Evolutionary conservation across 2,888 invertebrate genomes (phyloP).

Genomic region (Acrobasis repandana): DNA sequence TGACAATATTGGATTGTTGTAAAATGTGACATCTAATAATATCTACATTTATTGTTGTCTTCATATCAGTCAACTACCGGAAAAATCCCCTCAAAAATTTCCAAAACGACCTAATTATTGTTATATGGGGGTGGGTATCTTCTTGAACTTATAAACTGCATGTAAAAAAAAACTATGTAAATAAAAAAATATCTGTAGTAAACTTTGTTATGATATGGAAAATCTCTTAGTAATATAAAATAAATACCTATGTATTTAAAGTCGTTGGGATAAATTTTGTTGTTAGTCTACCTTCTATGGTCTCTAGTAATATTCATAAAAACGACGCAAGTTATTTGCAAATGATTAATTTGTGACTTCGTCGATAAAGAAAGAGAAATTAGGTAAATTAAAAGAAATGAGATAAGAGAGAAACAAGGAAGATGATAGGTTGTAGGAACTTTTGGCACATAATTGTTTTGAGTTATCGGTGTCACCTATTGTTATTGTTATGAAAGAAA

Average conservation of each 20-base stretch:
- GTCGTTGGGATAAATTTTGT: too few species aligned
- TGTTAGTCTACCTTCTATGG: too few species aligned
- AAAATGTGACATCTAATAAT: neutral
- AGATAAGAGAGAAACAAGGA: neutral
- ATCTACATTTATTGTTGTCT: neutral
- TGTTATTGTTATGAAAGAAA: conserved; percentile 71
- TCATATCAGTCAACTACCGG: too few species aligned
- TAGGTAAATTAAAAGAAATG: neutral
- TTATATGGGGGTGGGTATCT: too few species aligned
- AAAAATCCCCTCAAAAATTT: too few species aligned
- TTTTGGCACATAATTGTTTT: conserved; percentile 13
- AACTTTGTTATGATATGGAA: too few species aligned
- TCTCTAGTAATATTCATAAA: neutral
- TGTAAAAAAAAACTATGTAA: too few species aligned
- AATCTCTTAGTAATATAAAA: too few species aligned
- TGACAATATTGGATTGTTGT: conserved; percentile 20
- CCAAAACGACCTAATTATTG: too few species aligned
- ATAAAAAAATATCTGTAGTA: too few species aligned
- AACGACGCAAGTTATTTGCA: neutral
- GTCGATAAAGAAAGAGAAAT: neutral
- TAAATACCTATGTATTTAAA: too few species aligned
- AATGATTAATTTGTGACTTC: neutral
- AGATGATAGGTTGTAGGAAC: neutral
- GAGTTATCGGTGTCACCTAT: conserved; percentile 51
- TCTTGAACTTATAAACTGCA: too few species aligned